Conservation (phyloP, 2,797 vertebrate genomes). For the Sebastes vulpes region DNA sequence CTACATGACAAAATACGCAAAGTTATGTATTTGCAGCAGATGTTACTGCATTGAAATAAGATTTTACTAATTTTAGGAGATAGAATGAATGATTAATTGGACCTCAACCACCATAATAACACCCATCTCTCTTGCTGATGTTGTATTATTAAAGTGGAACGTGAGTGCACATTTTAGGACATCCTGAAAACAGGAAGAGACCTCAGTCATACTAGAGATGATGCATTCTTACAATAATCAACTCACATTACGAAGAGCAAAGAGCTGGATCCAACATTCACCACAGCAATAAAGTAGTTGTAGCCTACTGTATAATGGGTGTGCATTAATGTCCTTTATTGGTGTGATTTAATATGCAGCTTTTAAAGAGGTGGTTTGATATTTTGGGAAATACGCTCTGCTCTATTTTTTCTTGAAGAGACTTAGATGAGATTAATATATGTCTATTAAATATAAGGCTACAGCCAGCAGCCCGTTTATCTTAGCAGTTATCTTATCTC, state of each 20-base stretch:
- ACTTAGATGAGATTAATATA: background rate
- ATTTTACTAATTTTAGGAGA: background rate
- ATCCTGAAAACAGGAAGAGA: background rate
- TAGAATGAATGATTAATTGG: background rate
- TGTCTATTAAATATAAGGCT: background rate
- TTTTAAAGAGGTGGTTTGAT: background rate
- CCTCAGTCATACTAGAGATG: background rate
- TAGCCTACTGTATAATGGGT: background rate
- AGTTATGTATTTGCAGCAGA: background rate
- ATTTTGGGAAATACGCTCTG: background rate
- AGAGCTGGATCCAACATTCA: background rate
- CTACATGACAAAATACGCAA: background rate
- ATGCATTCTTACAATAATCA: background rate
- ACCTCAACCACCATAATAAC: background rate
- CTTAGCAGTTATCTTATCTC: background rate
- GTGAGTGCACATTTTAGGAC: background rate
- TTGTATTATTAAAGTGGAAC: background rate
- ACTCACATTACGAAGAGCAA: background rate
- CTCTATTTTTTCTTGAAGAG: background rate
- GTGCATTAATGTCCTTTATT: background rate
- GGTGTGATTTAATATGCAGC: background rate
- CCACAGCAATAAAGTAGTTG: background rate
- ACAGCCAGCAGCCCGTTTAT: background rate
- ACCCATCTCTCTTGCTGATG: slow-evolving; percentile 7
- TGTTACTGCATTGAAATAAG: background rate